phyloP scores from a whole-genome alignment of 2,888 invertebrate genomes.

The Drosophila merina region DNA sequence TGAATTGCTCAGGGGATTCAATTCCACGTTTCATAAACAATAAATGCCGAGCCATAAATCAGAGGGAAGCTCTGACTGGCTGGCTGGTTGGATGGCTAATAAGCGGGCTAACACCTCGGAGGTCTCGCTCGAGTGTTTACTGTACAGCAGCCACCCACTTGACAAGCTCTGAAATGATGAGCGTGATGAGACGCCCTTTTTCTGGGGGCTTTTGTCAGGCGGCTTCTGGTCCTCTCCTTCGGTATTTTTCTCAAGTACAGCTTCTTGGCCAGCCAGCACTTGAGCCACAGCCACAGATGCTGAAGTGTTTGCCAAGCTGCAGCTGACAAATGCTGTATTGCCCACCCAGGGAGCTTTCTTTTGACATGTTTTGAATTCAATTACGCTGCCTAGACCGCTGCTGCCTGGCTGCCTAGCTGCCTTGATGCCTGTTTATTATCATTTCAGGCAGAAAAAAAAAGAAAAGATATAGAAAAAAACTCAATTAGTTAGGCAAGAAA shows the following conservation, averaged over 20 bases:
- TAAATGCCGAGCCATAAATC: constrained; percentile 55
- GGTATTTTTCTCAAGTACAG: constrained; percentile 55
- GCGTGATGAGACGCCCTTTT: constrained; percentile 62
- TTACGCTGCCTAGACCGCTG: constrained; percentile 64
- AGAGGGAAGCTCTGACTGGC: constrained; percentile 17
- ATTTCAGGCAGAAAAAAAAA: constrained; percentile 57
- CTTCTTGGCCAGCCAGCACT: constrained; percentile 62
- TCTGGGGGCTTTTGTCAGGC: constrained; percentile 68
- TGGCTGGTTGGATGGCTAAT: constrained; percentile 56
- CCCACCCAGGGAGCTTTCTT: constrained; percentile 70
- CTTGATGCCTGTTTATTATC: constrained; percentile 70
- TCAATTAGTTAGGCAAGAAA: constrained; percentile 62
- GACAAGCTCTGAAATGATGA: constrained; percentile 29
- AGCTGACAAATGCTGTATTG: constrained; percentile 45
- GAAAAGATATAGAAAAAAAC: constrained; percentile 38
- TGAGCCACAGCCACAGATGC: constrained; percentile 21
- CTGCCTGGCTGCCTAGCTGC: constrained; percentile 40
- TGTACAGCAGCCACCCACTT: constrained; percentile 56
- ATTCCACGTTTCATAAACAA: constrained; percentile 56
- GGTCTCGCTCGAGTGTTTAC: constrained; percentile 68
- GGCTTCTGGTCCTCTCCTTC: constrained; percentile 15
- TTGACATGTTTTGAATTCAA: constrained; percentile 78
- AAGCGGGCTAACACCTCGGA: constrained; percentile 66
- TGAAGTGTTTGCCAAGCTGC: constrained; percentile 70
- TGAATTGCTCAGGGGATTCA: constrained; percentile 64